Evolutionary conservation across 2,888 invertebrate genomes (phyloP), one percentile per base, ranked within the genome.

Genomic region (Epinotia brunnichana): DNA sequence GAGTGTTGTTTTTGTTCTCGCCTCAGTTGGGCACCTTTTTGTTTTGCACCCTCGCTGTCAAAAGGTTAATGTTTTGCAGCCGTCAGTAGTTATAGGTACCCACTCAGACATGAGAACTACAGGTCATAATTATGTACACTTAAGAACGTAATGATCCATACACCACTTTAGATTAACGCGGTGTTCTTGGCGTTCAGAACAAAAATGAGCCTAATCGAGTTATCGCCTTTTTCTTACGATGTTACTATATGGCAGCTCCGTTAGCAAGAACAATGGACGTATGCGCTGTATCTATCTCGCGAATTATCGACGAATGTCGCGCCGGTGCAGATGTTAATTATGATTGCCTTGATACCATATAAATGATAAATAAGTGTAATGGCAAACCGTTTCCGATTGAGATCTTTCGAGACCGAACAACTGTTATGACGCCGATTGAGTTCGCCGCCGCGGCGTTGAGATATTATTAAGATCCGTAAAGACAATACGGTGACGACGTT

Each of bases 361-460:
- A 72, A 71, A 74, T 60, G 71, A 74, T 74, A 71, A 71, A 59
- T 63, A 72, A 72, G 68, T 72, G 68, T 72, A 72, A 72, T 72
- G 68, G 68, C 56, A 57, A 68, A 72, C 68, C 62, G 72, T 68
- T 62, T 48, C 51, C 68, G 72, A 72, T 72, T 72, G 56, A 56
- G 62, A 72, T 72, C 72, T 68, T 67, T 72, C 54, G 62, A 68
- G 72, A 72, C 72, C 72, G 68, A 68, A 72, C 61, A 68, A 72
- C 68, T 72, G 61, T 68, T 67, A 56, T 62, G 68, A 67, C 29
- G 17, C 17, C 44, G 54, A 29, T 57, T 48, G 61, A 72, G 68
- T 61, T 62, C 62, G 61, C 72, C 72, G 67, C 48, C 59, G 48
- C 72, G 67, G 39, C 51, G 56, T 48, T 24, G 48, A 66, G 60